Evolutionary conservation across 2,113 vertebrate genomes (phyloP), one percentile per base, ranked within the genome.

Genomic region (Mastomys natalensis): DNA sequence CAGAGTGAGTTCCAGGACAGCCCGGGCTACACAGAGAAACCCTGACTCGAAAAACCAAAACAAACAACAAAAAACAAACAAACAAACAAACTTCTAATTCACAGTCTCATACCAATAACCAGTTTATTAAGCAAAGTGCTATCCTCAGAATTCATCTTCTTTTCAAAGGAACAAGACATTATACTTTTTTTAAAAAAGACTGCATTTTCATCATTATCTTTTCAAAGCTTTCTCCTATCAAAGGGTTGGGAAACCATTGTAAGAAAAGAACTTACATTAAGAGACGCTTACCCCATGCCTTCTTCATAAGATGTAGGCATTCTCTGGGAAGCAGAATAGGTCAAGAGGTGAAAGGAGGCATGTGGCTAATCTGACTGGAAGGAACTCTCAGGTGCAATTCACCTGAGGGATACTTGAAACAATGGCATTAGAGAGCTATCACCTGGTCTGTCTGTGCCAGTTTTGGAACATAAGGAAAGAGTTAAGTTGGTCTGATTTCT

Each of bases 1-100:
- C n/a, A n/a, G n/a, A n/a, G n/a, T n/a, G n/a, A n/a, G n/a, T n/a
- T n/a, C n/a, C n/a, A n/a, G n/a, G n/a, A n/a, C n/a, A n/a, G n/a
- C n/a, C n/a, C n/a, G n/a, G n/a, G n/a, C n/a, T n/a, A n/a, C n/a
- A n/a, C n/a, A n/a, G n/a, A n/a, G n/a, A n/a, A n/a, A n/a, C n/a
- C n/a, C n/a, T n/a, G n/a, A n/a, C n/a, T n/a, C n/a, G n/a, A n/a
- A n/a, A n/a, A n/a, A n/a, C n/a, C n/a, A n/a, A n/a, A n/a, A n/a
- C n/a, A n/a, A n/a, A n/a, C n/a, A n/a, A n/a, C n/a, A n/a, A n/a
- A 82, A 91, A 88, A 64, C 45, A 91, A 88, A 64, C 45, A 91
- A 88, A 64, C 45, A 91, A 88, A 64, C 45, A 91, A 88, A 64
- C 45, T 24, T 88, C 5, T 17, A 72, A 88, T 77, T 95, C 62